Conservation (phyloP, 1,140 invertebrate genomes). For the Amyelois transitella region DNA sequence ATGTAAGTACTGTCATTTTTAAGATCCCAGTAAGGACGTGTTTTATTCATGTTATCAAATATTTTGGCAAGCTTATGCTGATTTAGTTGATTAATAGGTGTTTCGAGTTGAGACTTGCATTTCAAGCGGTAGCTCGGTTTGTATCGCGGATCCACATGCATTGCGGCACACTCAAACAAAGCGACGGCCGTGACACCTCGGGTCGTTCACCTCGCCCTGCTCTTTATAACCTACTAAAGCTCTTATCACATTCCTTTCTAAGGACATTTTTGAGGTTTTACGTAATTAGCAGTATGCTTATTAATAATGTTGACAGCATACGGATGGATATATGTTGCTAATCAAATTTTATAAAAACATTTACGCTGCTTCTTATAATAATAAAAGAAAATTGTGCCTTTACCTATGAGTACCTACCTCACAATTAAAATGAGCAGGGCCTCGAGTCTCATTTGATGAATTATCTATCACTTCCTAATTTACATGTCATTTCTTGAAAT, state of each 20-base stretch:
- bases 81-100: neutral
- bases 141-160: neutral
- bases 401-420: too few species aligned
- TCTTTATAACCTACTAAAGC: conserved; percentile 49
- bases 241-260: conserved; percentile 12
- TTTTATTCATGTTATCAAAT: neutral
- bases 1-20: too few species aligned
- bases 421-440: too few species aligned
- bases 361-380: too few species aligned
- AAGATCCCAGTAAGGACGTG: too few species aligned
- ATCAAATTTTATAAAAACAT: too few species aligned
- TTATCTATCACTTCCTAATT: neutral
- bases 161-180: conserved; percentile 4
- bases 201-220: conserved; percentile 58
- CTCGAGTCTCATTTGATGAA: too few species aligned
- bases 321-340: too few species aligned
- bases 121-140: conserved; percentile 12
- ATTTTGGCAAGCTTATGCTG: neutral
- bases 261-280: neutral
- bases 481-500: neutral
- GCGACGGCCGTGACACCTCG: conserved; percentile 50
- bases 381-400: too few species aligned
- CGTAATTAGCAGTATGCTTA: neutral
- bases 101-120: neutral
- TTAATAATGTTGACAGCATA: neutral